phyloP scores from a whole-genome alignment of 2,888 invertebrate species.

The Drosophila putrida region DNA sequence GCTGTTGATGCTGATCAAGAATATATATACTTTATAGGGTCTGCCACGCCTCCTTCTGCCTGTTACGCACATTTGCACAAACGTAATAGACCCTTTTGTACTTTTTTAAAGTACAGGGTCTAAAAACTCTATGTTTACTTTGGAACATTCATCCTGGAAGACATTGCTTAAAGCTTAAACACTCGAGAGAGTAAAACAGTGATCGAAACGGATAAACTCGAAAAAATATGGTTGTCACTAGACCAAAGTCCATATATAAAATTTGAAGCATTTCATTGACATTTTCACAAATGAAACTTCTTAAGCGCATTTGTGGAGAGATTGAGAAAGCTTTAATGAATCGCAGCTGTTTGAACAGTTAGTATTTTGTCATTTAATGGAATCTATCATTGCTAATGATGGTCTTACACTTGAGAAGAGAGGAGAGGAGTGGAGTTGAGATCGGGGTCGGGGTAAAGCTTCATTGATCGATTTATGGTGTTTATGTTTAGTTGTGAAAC shows the following conservation, averaged over 20 bases:
- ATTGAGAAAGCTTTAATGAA: constrained; percentile 46
- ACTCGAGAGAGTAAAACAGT: not conserved
- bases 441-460: not conserved
- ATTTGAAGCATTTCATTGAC: constrained; percentile 8
- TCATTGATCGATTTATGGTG: constrained; percentile 48
- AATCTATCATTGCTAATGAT: constrained; percentile 39
- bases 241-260: constrained; percentile 2
- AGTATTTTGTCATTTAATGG: constrained; percentile 32
- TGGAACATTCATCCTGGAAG: no score
- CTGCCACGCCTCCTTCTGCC: no score
- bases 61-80: no score
- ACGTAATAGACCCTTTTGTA: no score
- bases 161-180: not conserved
- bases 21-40: no score
- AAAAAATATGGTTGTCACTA: not conserved
- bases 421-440: not conserved
- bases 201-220: not conserved
- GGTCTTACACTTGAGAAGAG: constrained; percentile 3
- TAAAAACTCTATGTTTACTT: no score
- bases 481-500: constrained; percentile 35
- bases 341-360: constrained; percentile 21
- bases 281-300: constrained; percentile 37
- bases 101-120: no score
- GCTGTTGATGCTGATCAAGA: no score
- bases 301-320: constrained; percentile 19